phyloP scores from a whole-genome alignment of 2,113 vertebrate genomes.

The Odontesthes bonariensis region DNA sequence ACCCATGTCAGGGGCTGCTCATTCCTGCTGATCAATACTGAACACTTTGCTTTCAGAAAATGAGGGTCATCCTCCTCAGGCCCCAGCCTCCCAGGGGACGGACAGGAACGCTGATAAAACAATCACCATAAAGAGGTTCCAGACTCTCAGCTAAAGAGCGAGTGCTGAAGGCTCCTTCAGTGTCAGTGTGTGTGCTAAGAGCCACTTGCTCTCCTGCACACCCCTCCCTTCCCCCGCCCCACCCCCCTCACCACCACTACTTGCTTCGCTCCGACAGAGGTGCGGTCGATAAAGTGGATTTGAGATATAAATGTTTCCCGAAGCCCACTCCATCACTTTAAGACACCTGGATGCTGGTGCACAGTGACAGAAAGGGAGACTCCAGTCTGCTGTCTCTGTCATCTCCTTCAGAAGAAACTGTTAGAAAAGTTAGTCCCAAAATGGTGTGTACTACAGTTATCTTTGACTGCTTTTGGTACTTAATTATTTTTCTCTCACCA shows the following conservation, averaged over 20 bases:
- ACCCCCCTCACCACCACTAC: slow-evolving; percentile 37
- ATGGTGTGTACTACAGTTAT: slow-evolving; percentile 38
- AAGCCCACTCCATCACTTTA: slow-evolving; percentile 74
- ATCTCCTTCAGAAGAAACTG: slow-evolving; percentile 31
- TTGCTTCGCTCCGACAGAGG: slow-evolving; percentile 65
- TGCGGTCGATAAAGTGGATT: slow-evolving; percentile 82
- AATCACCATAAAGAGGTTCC: slow-evolving; percentile 84
- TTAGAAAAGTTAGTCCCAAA: slow-evolving; percentile 45
- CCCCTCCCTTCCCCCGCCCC: slow-evolving; percentile 39
- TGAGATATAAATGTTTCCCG: slow-evolving; percentile 82
- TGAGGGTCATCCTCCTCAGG: slow-evolving; percentile 82
- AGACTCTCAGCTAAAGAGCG: slow-evolving; percentile 70
- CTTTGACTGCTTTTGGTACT: slow-evolving; percentile 44
- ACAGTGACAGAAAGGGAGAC: slow-evolving; percentile 58
- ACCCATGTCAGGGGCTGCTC: slow-evolving; percentile 80
- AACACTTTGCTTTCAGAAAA: slow-evolving; percentile 86
- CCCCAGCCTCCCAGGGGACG: slow-evolving; percentile 66
- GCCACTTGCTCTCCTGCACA: no score
- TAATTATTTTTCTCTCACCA: slow-evolving; percentile 58
- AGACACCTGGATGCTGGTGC: slow-evolving; percentile 66
- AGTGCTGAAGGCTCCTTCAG: slow-evolving; percentile 59
- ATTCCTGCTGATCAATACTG: slow-evolving; percentile 84
- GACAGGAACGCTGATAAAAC: slow-evolving; percentile 83
- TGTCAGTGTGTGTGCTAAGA: slow-evolving; percentile 65
- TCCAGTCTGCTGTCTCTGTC: slow-evolving; percentile 48